phyloP scores from a whole-genome alignment of 2,888 invertebrate genomes.

The Fabriciana adippe region DNA sequence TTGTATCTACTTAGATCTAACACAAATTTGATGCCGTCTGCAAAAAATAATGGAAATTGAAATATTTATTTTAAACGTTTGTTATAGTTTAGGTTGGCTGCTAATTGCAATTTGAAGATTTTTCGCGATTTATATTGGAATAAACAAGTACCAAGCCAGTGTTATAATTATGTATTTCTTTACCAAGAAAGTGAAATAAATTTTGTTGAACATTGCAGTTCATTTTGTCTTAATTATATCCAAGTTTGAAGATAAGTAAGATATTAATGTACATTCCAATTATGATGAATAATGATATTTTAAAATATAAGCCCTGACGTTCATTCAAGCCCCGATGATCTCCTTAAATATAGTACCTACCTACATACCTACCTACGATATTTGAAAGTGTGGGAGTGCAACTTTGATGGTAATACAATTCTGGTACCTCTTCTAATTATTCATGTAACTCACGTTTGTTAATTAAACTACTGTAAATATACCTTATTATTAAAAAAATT shows the following conservation, averaged over 20 bases:
- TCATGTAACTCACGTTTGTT: slow-evolving; percentile 80
- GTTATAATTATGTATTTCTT: not conserved
- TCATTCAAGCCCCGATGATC: slow-evolving; percentile 32
- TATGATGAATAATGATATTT: slow-evolving; percentile 48
- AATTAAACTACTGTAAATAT: slow-evolving; percentile 81
- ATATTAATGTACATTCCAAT: slow-evolving; percentile 58
- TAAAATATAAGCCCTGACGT: slow-evolving; percentile 25
- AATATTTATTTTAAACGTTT: slow-evolving; percentile 13
- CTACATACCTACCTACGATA: slow-evolving; percentile 46
- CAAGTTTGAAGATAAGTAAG: slow-evolving; percentile 38
- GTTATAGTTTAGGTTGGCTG: not conserved
- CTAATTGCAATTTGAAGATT: not conserved
- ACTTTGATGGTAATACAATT: slow-evolving; percentile 53
- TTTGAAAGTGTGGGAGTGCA: slow-evolving; percentile 62
- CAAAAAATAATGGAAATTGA: slow-evolving; percentile 1
- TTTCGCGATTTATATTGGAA: not conserved
- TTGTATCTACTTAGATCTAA: slow-evolving; percentile 13
- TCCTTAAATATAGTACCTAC: slow-evolving; percentile 41
- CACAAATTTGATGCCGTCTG: slow-evolving; percentile 30
- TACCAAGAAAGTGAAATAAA: not conserved
- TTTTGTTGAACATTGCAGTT: slow-evolving; percentile 1
- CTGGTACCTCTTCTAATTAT: slow-evolving; percentile 65
- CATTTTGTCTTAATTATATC: slow-evolving; percentile 13
- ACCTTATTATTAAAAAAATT: slow-evolving; percentile 81
- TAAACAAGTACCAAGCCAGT: not conserved